phyloP scores from a whole-genome alignment of 1,140 invertebrate genomes.

The Leptoteleia sp. region DNA sequence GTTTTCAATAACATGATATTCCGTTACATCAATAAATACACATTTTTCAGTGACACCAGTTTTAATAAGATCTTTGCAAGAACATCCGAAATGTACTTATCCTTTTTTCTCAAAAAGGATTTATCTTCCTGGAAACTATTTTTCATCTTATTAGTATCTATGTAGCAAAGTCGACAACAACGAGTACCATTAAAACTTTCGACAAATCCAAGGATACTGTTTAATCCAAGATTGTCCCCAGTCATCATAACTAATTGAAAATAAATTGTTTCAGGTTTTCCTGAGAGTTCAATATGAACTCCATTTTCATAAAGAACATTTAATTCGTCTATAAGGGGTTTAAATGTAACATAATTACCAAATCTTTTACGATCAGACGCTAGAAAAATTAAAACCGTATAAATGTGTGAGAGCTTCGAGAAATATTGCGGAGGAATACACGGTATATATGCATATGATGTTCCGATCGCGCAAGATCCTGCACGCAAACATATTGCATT shows the following conservation, averaged over 20 bases:
- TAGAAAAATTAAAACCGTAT: conserved; percentile 56
- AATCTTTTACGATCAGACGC: conserved; percentile 52
- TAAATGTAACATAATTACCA: conserved; percentile 42
- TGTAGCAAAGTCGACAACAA: conserved; percentile 8
- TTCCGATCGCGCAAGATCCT: conserved; percentile 61
- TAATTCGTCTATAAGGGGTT: conserved; percentile 6
- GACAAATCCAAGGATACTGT: conserved; percentile 12
- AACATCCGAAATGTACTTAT: not conserved
- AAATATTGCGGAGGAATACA: conserved; percentile 50
- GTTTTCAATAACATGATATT: conserved; percentile 67
- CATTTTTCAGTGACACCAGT: conserved; percentile 2
- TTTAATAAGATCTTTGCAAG: not conserved
- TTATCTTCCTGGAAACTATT: not conserved
- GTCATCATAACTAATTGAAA: conserved; percentile 6
- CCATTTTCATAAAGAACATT: conserved; percentile 6
- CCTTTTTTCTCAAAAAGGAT: conserved; percentile 23
- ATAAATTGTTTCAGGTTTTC: conserved; percentile 1
- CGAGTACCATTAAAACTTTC: conserved; percentile 7
- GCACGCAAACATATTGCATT: conserved; percentile 51
- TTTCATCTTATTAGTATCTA: not conserved
- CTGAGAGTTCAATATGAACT: not conserved
- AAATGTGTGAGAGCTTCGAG: conserved; percentile 48
- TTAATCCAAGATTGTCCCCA: conserved; percentile 15
- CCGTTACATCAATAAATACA: not conserved
- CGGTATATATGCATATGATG: conserved; percentile 56